Evolutionary conservation across 2,888 invertebrate species (phyloP).

Genomic region (Drosophila maculinotata): DNA sequence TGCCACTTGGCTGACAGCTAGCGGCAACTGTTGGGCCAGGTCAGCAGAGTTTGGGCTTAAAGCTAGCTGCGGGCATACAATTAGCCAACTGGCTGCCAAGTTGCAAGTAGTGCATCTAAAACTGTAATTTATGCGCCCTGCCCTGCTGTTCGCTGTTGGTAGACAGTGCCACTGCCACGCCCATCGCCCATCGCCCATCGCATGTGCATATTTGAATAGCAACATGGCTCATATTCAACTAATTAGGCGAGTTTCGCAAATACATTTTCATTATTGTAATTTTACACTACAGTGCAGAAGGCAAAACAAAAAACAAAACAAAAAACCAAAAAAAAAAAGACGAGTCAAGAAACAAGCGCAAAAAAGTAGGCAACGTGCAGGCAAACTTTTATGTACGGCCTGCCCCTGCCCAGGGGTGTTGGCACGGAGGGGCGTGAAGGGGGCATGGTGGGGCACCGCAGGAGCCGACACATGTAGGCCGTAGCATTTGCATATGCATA

Average conservation of each 20-base stretch:
- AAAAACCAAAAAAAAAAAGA: conserved; percentile 7
- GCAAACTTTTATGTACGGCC: conserved; percentile 59
- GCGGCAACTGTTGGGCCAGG: no score
- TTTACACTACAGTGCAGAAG: conserved; percentile 46
- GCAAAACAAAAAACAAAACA: conserved; percentile 8
- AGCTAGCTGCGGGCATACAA: conserved; percentile 18
- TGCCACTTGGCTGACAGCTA: no score
- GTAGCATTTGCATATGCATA: conserved; percentile 74
- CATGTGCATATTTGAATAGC: conserved; percentile 74
- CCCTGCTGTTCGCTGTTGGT: neutral
- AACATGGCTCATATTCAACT: conserved; percentile 80
- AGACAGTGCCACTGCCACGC: conserved; percentile 28
- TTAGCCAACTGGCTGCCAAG: conserved; percentile 20
- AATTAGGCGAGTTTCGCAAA: conserved; percentile 76
- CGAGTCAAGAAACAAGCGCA: conserved; percentile 45
- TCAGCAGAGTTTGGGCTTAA: conserved; percentile 4
- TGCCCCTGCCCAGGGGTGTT: neutral
- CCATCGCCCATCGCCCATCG: conserved; percentile 32
- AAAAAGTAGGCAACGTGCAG: conserved; percentile 64
- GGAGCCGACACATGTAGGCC: conserved; percentile 74
- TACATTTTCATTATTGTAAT: conserved; percentile 80
- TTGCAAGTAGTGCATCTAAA: conserved; percentile 10
- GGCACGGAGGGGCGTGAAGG: neutral
- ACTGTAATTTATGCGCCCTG: conserved; percentile 28
- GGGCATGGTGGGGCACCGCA: conserved; percentile 5